A percentile compares a stretch with the other conserved stretches of the same genome.
phyloP scores from a whole-genome alignment of 1,140 invertebrate genomes.

The Hycleus phaleratus region DNA sequence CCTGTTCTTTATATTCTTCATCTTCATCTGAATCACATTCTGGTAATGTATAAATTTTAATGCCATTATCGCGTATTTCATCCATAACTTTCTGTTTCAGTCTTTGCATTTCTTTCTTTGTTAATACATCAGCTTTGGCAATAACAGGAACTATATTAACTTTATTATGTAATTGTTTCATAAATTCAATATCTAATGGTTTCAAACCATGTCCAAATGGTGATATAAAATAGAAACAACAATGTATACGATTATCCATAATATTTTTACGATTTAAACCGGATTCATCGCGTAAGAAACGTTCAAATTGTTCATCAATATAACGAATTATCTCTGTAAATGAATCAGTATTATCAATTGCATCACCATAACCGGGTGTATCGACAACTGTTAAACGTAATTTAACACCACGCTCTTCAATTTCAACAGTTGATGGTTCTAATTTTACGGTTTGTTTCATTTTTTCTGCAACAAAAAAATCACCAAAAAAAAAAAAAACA shows the following conservation, averaged over 20 bases:
- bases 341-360: slow-evolving; percentile 95
- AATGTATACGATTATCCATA: slow-evolving; percentile 88
- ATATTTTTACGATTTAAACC: slow-evolving; percentile 87
- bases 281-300: slow-evolving; percentile 83
- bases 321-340: slow-evolving; percentile 86
- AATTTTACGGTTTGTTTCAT: slow-evolving; percentile 82
- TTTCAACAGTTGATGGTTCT: slow-evolving; percentile 88
- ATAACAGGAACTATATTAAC: slow-evolving; percentile 99
- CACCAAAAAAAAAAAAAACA: too few relatives aligned
- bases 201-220: slow-evolving; percentile 93
- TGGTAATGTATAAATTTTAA: slow-evolving; percentile 93
- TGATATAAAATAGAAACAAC: slow-evolving; percentile 99
- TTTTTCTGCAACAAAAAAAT: slow-evolving; percentile 55
- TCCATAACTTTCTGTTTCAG: slow-evolving; percentile 82
- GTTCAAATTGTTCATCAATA: slow-evolving; percentile 91
- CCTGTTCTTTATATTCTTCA: slow-evolving; percentile 89
- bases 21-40: slow-evolving; percentile 94
- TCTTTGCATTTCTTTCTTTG: slow-evolving; percentile 85
- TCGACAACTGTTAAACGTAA: slow-evolving; percentile 86
- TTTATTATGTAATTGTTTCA: slow-evolving; percentile 97
- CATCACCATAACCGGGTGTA: slow-evolving; percentile 97
- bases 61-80: slow-evolving; percentile 74
- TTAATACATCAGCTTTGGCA: slow-evolving; percentile 96
- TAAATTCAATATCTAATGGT: slow-evolving; percentile 93
- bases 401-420: slow-evolving; percentile 88